phyloP scores from a whole-genome alignment of 2,113 vertebrate species.

The Albula glossodonta region DNA sequence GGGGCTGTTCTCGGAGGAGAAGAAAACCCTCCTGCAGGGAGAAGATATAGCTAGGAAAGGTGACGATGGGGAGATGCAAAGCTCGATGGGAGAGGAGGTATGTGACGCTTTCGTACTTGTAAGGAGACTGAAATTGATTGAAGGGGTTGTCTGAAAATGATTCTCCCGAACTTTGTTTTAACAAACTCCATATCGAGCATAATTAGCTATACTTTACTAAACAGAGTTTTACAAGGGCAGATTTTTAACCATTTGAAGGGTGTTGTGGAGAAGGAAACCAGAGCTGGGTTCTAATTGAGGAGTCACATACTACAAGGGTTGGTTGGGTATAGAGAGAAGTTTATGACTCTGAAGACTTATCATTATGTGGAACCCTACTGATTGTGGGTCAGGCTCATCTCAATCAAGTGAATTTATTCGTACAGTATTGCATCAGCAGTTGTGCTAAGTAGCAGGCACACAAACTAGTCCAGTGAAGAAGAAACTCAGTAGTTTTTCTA shows the following conservation, averaged over 20 bases:
- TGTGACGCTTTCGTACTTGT: no score
- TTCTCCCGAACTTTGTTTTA: no score
- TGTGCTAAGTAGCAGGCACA: background rate
- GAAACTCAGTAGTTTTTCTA: background rate
- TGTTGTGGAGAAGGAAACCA: background rate
- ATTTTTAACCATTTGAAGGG: background rate
- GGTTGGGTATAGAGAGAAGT: background rate
- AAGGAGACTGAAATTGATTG: no score
- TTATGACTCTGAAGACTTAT: background rate
- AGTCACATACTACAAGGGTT: background rate
- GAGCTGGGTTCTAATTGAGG: background rate
- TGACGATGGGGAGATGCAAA: no score
- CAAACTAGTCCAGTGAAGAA: background rate
- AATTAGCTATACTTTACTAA: slow-evolving; percentile 8
- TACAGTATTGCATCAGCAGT: background rate
- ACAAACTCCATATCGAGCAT: background rate
- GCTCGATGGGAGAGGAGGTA: no score
- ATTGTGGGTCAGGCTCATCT: background rate
- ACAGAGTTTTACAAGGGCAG: background rate
- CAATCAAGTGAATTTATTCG: background rate
- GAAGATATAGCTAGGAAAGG: no score
- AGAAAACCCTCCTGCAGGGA: no score
- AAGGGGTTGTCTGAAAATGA: no score
- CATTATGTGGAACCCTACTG: background rate
- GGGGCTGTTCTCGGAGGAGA: no score